Base-by-base conservation (phyloP, 2,113 vertebrate genomes). In the Pungitius pungitius region DNA sequence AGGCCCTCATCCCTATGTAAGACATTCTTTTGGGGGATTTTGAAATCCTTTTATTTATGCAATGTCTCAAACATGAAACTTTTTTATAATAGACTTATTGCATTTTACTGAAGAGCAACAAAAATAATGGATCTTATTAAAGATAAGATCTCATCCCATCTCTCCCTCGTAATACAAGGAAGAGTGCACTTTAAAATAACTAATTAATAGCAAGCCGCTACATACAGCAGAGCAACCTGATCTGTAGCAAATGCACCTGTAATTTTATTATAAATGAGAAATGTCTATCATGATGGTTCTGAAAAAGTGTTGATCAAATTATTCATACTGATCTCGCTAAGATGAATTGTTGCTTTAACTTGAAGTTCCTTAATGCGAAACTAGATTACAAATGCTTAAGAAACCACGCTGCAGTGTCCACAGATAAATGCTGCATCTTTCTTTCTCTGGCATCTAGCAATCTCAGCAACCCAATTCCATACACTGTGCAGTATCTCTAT, bases 151-250 rank as follows among this genome's bases (percentile, higher is more conserved):
- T n/a, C n/a, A n/a, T n/a, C n/a, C n/a, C n/a, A n/a, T n/a, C n/a
- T n/a, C n/a, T n/a, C n/a, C n/a, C n/a, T n/a, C n/a, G n/a, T n/a
- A n/a, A n/a, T n/a, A n/a, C n/a, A n/a, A 51, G 49, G 13, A 22
- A 1, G 1, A 22, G 11, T 37, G 58, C 20, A n/a, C 4, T 13
- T 54, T 10, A 1, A 35, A 43, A 40, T 69, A 59, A 56, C 4
- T 57, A 49, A 8, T 51, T 68, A 45, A 60, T 45, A 66, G 69
- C 22, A 67, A 26, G 40, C 47, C 8, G 11, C 52, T 51, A 59
- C 24, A 47, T 37, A 45, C 18, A 24, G 39, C 39, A 22, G 45
- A 18, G 12, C 18, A 56, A 22, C 3, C 8, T 17, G 20, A 35
- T 49, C 26, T 47, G 43, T 12, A 15, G 62, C 2, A 13, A 0